Percentiles rank a stretch among this genome's conserved stretches.
Conservation (phyloP, 2,888 invertebrate genomes). For the Ichneumon xanthorius region DNA sequence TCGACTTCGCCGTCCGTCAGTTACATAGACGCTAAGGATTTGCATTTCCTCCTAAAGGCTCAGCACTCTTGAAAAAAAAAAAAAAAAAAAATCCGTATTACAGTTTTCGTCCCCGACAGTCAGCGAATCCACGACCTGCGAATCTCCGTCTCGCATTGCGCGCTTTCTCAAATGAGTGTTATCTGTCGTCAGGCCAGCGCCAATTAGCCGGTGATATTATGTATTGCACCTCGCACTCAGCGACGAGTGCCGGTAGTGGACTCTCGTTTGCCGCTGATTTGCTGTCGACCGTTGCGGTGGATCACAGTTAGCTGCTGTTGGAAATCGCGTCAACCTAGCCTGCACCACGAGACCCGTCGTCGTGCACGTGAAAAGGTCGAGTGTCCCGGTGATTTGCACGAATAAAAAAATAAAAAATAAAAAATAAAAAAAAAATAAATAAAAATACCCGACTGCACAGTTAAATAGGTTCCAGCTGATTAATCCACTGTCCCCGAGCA, state of each 20-base stretch:
- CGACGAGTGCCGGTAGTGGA: conserved; percentile 10
- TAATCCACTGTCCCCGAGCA: too few relatives aligned
- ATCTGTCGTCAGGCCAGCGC: background rate
- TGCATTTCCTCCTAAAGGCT: too few relatives aligned
- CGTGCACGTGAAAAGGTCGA: conserved; percentile 1
- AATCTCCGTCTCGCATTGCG: background rate
- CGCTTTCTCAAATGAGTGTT: background rate
- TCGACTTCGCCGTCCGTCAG: too few relatives aligned
- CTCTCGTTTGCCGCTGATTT: background rate
- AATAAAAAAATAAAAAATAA: background rate
- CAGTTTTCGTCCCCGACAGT: too few relatives aligned
- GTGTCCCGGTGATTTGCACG: background rate
- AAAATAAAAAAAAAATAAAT: too few relatives aligned
- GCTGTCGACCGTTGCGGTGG: conserved; percentile 5
- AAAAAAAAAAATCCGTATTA: too few relatives aligned
- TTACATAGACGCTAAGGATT: too few relatives aligned
- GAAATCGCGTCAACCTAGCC: conserved; percentile 2
- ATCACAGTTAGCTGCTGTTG: conserved; percentile 5
- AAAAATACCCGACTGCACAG: too few relatives aligned
- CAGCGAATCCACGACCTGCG: background rate
- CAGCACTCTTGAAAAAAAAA: too few relatives aligned
- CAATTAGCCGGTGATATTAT: background rate
- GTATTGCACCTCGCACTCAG: background rate
- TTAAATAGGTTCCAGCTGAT: too few relatives aligned
- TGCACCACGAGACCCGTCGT: background rate